Evolutionary conservation across 2,113 vertebrate species (phyloP), one percentile per base, ranked within the genome.

Genomic region (Malurus elegans): DNA sequence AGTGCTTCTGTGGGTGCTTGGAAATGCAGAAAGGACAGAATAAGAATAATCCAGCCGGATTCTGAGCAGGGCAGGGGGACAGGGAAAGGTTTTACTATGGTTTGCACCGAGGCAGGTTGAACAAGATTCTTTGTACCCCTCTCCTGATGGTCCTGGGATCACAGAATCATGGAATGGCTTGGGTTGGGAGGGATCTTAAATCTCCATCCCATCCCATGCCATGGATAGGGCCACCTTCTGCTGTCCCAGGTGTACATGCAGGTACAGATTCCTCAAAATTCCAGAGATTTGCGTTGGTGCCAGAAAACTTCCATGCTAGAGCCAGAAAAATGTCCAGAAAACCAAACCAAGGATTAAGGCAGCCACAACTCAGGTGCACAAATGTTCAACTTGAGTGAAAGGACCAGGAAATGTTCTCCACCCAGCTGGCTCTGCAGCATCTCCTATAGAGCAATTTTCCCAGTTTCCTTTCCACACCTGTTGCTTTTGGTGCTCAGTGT

Each of bases 81-180:
- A 17, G 34, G 13, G 20, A 38, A 73, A 48, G 26, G 11, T 58
- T 76, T 64, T 34, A 10, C 8, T 0, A 0, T 4, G n/a, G 10
- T 36, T 74, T 44, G 44, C 16, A 17, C 14, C 0, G 0, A 34
- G 57, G 45, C 34, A 56, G 36, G 5, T 58, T 26, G 21, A 75
- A 2, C 14, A 21, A 26, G 31, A 42, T 60, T 14, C 7, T 44
- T 51, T 26, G 21, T 12, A 18, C 18, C 32, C 26, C 17, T 86
- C 20, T 34, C 51, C 45, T 51, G 36, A 21, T 26, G 53, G 6
- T 51, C 26, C 45, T 36, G 45, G 17, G 32, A 36, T 44, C 32
- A 67, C 32, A 44, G 14, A 67, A 32, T 36, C 72, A 26, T 6
- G 18, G 53, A 51, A 44, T 15, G 21, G 5, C 58, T 86, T 51